A percentile compares a stretch with the other conserved stretches of the same genome.
These are phyloP conservation scores for Steromphala cineraria DNA, from an alignment of 2,888 invertebrate species.

Conservation along the genomic window DNA sequence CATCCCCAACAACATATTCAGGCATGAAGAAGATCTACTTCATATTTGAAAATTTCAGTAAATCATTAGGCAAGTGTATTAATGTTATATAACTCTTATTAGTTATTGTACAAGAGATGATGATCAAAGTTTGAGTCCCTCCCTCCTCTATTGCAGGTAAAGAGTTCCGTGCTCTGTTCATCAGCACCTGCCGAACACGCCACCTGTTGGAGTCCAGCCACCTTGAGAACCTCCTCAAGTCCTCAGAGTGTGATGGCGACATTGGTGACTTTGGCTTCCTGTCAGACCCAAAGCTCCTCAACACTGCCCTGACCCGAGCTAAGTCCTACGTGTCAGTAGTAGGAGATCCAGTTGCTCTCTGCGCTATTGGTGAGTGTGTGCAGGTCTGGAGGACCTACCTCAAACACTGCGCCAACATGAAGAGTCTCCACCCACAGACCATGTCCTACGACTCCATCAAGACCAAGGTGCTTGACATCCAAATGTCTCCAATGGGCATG, in stretches of 20 bases:
- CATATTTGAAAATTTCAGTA: no score
- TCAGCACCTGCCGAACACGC: conserved; percentile 68
- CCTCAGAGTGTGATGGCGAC: conserved; percentile 57
- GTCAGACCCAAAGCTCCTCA: conserved; percentile 69
- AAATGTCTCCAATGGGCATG: conserved; percentile 43
- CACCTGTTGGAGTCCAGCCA: conserved; percentile 50
- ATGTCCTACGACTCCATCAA: conserved; percentile 60
- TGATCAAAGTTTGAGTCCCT: not conserved
- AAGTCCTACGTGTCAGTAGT: conserved; percentile 69
- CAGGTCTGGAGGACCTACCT: conserved; percentile 65
- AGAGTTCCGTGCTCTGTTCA: conserved; percentile 70
- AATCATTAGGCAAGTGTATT: no score
- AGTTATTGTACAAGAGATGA: not conserved
- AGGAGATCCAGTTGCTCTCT: conserved; percentile 69
- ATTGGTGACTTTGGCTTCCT: conserved; percentile 68
- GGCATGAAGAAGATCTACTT: no score
- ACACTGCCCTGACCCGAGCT: conserved; percentile 72
- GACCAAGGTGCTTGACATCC: conserved; percentile 46
- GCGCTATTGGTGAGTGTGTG: conserved; percentile 69
- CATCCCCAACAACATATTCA: no score
- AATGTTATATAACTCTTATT: no score
- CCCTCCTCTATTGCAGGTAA: conserved; percentile 59
- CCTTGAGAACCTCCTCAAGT: conserved; percentile 32
- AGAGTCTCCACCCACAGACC: conserved; percentile 59
- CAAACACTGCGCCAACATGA: conserved; percentile 69